phyloP scores from a whole-genome alignment of 2,113 vertebrate species.

The Butorides virescens region DNA sequence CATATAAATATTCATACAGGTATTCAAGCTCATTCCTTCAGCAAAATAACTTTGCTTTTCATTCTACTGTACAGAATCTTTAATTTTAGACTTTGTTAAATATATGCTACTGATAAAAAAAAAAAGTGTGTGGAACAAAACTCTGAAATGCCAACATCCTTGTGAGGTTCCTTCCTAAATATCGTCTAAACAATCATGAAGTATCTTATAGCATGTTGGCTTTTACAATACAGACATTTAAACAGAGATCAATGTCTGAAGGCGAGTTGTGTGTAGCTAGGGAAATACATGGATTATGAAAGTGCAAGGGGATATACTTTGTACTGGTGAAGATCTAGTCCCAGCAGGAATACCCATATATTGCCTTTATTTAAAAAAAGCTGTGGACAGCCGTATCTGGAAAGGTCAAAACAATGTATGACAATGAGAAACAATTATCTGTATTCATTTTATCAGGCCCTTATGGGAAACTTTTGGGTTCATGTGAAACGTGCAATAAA shows the following conservation, averaged over 20 bases:
- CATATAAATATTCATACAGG: neutral
- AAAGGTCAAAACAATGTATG: conserved; percentile 1
- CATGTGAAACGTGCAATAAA: neutral
- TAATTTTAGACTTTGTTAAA: neutral
- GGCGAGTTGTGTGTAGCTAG: neutral
- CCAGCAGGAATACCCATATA: neutral
- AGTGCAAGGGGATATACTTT: neutral
- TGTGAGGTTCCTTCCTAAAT: neutral
- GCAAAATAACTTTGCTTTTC: neutral
- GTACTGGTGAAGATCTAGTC: neutral
- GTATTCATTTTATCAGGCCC: neutral
- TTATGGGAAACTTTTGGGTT: neutral
- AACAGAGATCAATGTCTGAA: neutral
- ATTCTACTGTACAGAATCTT: neutral
- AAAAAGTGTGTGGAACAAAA: fast-evolving
- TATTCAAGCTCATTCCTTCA: neutral
- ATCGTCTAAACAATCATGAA: neutral
- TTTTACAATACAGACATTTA: neutral
- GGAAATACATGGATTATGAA: neutral
- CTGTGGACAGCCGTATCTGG: neutral
- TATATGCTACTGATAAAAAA: neutral
- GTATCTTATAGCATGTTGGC: neutral
- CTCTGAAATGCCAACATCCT: neutral
- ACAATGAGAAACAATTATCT: neutral
- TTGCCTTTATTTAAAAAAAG: neutral